Evolutionary conservation across 2,888 invertebrate species (phyloP).

Genomic region (Anorthoa munda): DNA sequence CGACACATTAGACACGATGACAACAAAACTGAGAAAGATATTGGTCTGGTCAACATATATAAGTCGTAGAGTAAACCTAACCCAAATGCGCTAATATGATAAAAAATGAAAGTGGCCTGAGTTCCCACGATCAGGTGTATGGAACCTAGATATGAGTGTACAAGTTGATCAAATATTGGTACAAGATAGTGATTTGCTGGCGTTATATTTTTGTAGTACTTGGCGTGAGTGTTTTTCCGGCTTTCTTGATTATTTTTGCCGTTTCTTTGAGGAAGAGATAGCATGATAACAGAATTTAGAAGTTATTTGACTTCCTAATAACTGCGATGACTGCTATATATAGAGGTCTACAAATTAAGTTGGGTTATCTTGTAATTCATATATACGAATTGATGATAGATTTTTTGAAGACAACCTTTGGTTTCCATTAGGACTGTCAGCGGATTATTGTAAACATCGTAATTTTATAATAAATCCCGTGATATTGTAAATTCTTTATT

Average conservation of each 20-base stretch:
- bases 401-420: too few species aligned
- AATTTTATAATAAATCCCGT: too few species aligned
- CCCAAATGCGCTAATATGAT: constrained; percentile 65
- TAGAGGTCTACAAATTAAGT: not conserved
- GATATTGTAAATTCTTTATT: too few species aligned
- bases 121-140: constrained; percentile 82
- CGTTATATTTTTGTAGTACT: constrained; percentile 41
- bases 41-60: constrained; percentile 21
- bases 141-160: constrained; percentile 68
- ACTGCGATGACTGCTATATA: not conserved
- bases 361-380: not conserved
- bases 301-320: not conserved
- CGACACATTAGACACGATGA: constrained; percentile 1
- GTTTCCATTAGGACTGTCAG: too few species aligned
- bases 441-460: too few species aligned
- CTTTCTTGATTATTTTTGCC: constrained; percentile 1
- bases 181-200: constrained; percentile 46
- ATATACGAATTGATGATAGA: too few species aligned
- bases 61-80: constrained; percentile 23
- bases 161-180: constrained; percentile 78
- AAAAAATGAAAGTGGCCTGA: constrained; percentile 73
- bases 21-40: not conserved
- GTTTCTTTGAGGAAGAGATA: not conserved
- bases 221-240: constrained; percentile 23
- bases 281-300: not conserved